Conservation (phyloP, 2,797 vertebrate species). For the Phrynocephalus vlangalii region DNA sequence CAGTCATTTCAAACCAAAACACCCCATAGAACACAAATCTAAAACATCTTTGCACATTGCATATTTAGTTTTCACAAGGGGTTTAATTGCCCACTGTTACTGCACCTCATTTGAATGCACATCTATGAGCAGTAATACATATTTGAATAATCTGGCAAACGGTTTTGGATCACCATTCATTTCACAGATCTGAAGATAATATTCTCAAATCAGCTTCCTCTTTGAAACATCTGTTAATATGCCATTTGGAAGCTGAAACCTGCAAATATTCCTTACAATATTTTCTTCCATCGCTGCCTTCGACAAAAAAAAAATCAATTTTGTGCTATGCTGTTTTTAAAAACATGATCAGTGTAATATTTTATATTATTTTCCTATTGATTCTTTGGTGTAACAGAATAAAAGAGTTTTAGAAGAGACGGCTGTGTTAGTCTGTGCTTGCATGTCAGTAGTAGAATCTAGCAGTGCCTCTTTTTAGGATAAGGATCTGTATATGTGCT, state of each 20-base stretch:
- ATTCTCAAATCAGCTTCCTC: neutral
- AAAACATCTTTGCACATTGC: neutral
- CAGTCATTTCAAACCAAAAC: neutral
- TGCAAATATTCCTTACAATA: neutral
- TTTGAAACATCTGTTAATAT: neutral
- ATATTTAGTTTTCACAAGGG: neutral
- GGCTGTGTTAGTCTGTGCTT: too few species aligned
- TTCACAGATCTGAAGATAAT: neutral
- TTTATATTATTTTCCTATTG: neutral
- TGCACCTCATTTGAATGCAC: neutral
- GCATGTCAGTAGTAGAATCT: constrained; percentile 9
- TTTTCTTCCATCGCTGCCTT: neutral
- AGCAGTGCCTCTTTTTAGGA: neutral
- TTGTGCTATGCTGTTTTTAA: neutral
- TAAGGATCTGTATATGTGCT: neutral
- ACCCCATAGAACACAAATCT: neutral
- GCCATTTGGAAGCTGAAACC: neutral
- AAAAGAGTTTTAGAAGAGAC: neutral
- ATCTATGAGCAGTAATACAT: neutral
- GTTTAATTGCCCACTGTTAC: neutral
- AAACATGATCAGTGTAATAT: neutral
- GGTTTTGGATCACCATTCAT: neutral
- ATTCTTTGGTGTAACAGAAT: neutral
- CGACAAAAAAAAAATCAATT: constrained; percentile 3
- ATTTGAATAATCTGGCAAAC: neutral